A percentile compares a stretch with the other conserved stretches of the same genome.
These are phyloP conservation scores for Atherix ibis DNA, from an alignment of 2,888 invertebrate genomes.

Conservation along the genomic window DNA sequence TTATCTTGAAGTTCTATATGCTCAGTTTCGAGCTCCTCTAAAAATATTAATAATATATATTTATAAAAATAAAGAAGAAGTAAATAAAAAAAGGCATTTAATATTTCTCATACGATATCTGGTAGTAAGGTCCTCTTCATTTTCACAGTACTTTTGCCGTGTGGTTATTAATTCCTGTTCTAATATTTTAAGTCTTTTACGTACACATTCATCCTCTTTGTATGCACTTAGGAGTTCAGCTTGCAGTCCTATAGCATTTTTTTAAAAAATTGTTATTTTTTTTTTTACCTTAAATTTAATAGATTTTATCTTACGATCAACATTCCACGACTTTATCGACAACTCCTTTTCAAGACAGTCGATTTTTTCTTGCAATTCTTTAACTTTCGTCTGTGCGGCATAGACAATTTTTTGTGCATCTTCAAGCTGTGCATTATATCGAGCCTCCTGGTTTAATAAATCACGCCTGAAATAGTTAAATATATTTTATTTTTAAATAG, in stretches of 20 bases:
- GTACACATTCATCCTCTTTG: conserved; percentile 30
- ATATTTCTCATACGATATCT: conserved; percentile 23
- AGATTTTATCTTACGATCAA: conserved; percentile 29
- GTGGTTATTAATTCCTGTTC: conserved; percentile 27
- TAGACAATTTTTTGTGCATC: conserved; percentile 28
- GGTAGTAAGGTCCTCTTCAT: conserved; percentile 26
- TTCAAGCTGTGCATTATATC: conserved; percentile 26
- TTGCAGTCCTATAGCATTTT: conserved; percentile 23
- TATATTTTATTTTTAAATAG: not conserved
- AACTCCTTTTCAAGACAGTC: conserved; percentile 28
- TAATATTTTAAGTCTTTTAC: conserved; percentile 26
- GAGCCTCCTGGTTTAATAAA: conserved; percentile 25
- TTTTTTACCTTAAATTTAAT: too few relatives aligned
- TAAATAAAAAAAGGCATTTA: not conserved
- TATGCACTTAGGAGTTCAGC: conserved; percentile 28
- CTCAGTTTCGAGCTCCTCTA: conserved; percentile 33
- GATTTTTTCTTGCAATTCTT: conserved; percentile 27
- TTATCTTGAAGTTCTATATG: conserved; percentile 35
- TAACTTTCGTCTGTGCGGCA: conserved; percentile 24
- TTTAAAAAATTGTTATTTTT: not conserved
- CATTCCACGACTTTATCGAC: conserved; percentile 30
- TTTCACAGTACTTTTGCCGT: conserved; percentile 26
- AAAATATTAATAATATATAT: not conserved
- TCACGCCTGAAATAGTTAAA: conserved; percentile 23
- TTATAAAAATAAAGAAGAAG: not conserved